Percentiles rank a stretch among this genome's conserved stretches.
phyloP scores from a whole-genome alignment of 2,113 vertebrate species.

The Dipodomys spectabilis region DNA sequence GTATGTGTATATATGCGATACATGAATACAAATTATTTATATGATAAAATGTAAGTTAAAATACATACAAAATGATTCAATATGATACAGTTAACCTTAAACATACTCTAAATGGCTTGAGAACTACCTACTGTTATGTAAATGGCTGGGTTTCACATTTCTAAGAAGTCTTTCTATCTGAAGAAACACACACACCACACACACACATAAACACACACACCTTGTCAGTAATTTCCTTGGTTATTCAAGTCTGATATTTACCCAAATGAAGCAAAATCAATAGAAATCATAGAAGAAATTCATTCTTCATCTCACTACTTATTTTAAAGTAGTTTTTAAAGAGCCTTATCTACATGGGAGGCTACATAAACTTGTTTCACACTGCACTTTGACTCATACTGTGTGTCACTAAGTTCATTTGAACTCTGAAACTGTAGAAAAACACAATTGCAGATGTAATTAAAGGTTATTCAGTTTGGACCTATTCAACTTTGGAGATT shows the following conservation, averaged over 20 bases:
- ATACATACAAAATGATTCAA: neutral
- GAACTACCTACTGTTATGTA: neutral
- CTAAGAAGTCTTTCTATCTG: conserved; percentile 2
- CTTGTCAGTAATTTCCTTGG: neutral
- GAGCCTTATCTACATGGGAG: neutral
- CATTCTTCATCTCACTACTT: conserved; percentile 13
- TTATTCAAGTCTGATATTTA: conserved; percentile 46
- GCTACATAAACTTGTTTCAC: neutral
- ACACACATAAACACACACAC: neutral
- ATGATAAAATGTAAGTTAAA: too few species aligned
- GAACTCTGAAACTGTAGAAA: neutral
- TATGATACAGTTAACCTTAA: neutral
- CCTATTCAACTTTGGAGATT: neutral
- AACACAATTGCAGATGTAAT: conserved; percentile 10
- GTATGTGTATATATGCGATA: neutral
- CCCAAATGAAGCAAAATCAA: neutral
- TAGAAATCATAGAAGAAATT: neutral
- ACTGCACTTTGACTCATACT: conserved; percentile 18
- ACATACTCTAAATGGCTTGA: conserved; percentile 19
- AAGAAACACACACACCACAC: neutral
- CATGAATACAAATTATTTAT: neutral
- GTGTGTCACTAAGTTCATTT: neutral
- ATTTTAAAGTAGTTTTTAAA: conserved; percentile 24
- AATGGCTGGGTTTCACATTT: conserved; percentile 8
- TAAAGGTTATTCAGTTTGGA: conserved; percentile 27